These are phyloP conservation scores for Pogoniulus pusillus DNA, from an alignment of 2,797 vertebrate genomes.

Conservation along the genomic window DNA sequence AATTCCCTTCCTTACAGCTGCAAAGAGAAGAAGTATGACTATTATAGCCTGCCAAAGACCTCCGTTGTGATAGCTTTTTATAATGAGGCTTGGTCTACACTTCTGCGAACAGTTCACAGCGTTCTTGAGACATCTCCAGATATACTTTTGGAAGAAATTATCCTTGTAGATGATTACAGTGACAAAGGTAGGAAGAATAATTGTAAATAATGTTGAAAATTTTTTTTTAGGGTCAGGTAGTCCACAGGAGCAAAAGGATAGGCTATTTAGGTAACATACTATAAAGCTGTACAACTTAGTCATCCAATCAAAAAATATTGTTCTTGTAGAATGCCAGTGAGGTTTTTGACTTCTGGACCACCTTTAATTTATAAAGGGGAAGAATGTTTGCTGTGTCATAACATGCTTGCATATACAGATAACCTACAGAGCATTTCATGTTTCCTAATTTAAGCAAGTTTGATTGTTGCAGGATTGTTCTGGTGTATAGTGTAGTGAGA, in stretches of 20 bases:
- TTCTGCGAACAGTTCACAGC: slow-evolving; percentile 88
- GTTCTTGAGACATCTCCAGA: slow-evolving; percentile 96
- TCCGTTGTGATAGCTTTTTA: slow-evolving; percentile 90
- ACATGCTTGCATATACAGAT: neutral
- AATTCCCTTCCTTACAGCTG: slow-evolving; percentile 80
- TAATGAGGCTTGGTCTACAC: slow-evolving; percentile 90
- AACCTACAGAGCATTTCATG: neutral
- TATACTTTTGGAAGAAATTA: slow-evolving; percentile 89
- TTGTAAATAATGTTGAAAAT: neutral
- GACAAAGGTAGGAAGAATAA: slow-evolving; percentile 84
- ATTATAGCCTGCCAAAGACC: slow-evolving; percentile 80
- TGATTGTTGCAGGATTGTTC: neutral
- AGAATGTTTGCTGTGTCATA: neutral
- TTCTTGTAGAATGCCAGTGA: neutral
- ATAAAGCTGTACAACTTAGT: neutral
- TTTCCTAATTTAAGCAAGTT: neutral
- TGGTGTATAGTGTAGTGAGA: neutral
- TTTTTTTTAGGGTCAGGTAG: neutral
- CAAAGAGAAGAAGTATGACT: slow-evolving; percentile 83
- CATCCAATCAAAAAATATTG: neutral
- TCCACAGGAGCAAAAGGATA: neutral
- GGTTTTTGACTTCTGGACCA: neutral
- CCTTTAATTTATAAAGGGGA: neutral
- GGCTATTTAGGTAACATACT: neutral
- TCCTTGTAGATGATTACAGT: slow-evolving; percentile 97